A percentile compares a stretch with the other conserved stretches of the same genome.
These are phyloP conservation scores for Coenobita brevimanus DNA, from an alignment of 1,140 invertebrate species.

Conservation along the genomic window DNA sequence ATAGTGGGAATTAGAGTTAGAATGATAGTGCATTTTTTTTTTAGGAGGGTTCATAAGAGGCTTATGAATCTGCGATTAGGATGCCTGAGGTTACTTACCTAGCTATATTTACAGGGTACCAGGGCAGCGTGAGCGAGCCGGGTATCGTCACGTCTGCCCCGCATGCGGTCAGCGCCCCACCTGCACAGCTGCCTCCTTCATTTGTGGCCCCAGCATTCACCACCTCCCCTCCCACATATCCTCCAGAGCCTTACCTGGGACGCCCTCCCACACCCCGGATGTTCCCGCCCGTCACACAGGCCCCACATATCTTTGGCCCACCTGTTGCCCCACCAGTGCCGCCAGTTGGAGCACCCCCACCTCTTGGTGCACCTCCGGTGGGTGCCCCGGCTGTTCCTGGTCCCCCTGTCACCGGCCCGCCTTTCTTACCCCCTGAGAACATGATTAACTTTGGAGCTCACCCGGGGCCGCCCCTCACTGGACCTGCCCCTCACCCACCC, in stretches of 20 bases:
- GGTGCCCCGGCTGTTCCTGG: constrained; percentile 49
- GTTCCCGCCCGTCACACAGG: constrained; percentile 66
- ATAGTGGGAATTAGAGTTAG: too few species aligned
- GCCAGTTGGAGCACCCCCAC: constrained; percentile 52
- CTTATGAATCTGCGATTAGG: too few species aligned
- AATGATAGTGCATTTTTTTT: too few species aligned
- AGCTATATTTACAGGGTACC: constrained; percentile 66
- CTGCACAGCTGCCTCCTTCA: constrained; percentile 61
- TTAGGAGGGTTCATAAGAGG: too few species aligned
- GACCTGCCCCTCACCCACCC: constrained; percentile 67
- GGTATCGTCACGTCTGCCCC: constrained; percentile 65
- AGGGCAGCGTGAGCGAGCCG: constrained; percentile 63
- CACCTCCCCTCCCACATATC: constrained; percentile 51
- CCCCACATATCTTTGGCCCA: constrained; percentile 58
- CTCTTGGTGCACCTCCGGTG: constrained; percentile 32
- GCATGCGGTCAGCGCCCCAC: constrained; percentile 56
- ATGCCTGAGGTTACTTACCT: background rate
- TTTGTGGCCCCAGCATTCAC: constrained; percentile 66
- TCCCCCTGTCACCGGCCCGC: constrained; percentile 59
- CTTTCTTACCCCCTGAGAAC: constrained; percentile 68
- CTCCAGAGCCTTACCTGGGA: constrained; percentile 55
- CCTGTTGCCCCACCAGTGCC: constrained; percentile 49
- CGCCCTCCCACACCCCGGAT: constrained; percentile 55
- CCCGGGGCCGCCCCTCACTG: constrained; percentile 36
- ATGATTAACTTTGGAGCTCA: constrained; percentile 70